Percentiles rank a stretch among this genome's conserved stretches.
Conservation (phyloP, 1,140 invertebrate genomes). For the Camponotus floridanus region DNA sequence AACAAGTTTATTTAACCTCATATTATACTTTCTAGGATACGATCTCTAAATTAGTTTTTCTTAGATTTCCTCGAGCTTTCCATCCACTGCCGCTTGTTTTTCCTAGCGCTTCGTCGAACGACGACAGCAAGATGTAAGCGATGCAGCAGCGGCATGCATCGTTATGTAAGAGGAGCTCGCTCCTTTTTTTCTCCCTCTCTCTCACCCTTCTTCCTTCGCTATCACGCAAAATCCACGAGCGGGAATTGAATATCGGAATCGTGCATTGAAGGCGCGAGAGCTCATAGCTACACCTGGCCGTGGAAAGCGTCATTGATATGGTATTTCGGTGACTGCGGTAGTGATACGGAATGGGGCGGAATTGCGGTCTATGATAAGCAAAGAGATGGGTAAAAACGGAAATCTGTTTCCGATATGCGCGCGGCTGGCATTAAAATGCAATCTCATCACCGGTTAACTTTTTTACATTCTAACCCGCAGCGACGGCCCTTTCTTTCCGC, state of each 20-base stretch:
- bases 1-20: not conserved
- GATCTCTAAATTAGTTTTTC: slow-evolving; percentile 32
- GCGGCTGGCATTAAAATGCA: slow-evolving; percentile 72
- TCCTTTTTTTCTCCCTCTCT: not conserved
- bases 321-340: slow-evolving; percentile 41
- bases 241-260: slow-evolving; percentile 64
- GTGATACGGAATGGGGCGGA: slow-evolving; percentile 46
- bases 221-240: slow-evolving; percentile 41
- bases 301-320: slow-evolving; percentile 56
- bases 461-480: slow-evolving; percentile 63
- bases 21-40: not conserved
- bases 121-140: slow-evolving; percentile 4
- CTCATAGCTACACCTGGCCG: slow-evolving; percentile 48
- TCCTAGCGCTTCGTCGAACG: slow-evolving; percentile 25
- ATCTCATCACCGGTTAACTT: slow-evolving; percentile 67
- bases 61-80: slow-evolving; percentile 18
- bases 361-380: slow-evolving; percentile 63
- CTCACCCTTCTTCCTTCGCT: not conserved
- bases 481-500: slow-evolving; percentile 44
- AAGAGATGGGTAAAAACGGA: slow-evolving; percentile 70
- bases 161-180: slow-evolving; percentile 44
- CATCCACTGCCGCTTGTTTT: slow-evolving; percentile 41
- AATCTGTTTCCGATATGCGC: slow-evolving; percentile 76
- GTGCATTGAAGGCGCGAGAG: slow-evolving; percentile 23
- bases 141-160: slow-evolving; percentile 24